Percentiles rank a stretch among this genome's conserved stretches.
Evolutionary conservation across 2,797 vertebrate species (phyloP).

Genomic region (Valencia hispanica): DNA sequence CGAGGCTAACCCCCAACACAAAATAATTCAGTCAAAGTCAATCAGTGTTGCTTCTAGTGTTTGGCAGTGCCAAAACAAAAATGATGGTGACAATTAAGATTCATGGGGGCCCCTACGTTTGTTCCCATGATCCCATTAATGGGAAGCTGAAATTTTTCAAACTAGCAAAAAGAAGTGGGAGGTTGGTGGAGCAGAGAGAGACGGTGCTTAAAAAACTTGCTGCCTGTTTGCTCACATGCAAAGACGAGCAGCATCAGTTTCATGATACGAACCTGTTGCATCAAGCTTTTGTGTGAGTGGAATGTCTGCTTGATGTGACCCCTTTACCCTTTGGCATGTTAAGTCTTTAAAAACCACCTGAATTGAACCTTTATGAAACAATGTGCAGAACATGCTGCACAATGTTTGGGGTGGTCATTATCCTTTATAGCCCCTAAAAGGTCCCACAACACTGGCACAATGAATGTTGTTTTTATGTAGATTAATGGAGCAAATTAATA

Average conservation of each 20-base stretch:
- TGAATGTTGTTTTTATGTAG: background rate
- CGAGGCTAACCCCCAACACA: constrained; percentile 43
- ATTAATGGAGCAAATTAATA: background rate
- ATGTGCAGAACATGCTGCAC: background rate
- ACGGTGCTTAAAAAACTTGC: constrained; percentile 39
- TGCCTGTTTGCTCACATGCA: constrained; percentile 43
- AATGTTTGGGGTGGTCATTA: background rate
- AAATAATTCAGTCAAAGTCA: constrained; percentile 66
- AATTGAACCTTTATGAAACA: background rate
- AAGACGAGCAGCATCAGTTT: constrained; percentile 44
- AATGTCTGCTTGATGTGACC: constrained; percentile 54
- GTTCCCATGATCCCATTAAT: constrained; percentile 46
- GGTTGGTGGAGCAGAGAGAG: constrained; percentile 55
- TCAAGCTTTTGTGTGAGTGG: constrained; percentile 41
- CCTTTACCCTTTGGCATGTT: constrained; percentile 45
- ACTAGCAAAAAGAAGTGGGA: constrained; percentile 14
- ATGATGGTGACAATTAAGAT: constrained; percentile 52
- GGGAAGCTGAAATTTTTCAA: constrained; percentile 10
- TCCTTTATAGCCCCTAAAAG: background rate
- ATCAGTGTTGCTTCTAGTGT: constrained; percentile 54
- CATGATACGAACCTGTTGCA: constrained; percentile 47
- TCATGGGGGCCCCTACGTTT: constrained; percentile 54
- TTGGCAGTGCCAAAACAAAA: constrained; percentile 41
- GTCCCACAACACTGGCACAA: background rate
- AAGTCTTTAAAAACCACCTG: constrained; percentile 14